Base-by-base conservation (phyloP, 2,113 vertebrate genomes). In the Geococcyx californianus region DNA sequence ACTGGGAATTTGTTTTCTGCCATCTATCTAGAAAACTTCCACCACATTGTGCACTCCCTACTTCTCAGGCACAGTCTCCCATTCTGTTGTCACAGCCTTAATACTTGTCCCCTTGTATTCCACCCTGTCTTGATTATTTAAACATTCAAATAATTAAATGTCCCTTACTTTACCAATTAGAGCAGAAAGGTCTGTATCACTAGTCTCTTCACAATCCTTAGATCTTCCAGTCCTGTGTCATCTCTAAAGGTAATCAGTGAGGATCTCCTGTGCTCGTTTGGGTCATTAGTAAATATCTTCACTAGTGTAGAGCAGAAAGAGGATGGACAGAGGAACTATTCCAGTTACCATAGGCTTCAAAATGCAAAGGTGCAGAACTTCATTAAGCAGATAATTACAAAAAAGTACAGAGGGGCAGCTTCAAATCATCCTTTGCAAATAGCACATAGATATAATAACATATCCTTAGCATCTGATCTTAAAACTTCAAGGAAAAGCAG, bases 21-120 rank as follows among this genome's bases (percentile, higher is more conserved):
- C 69, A 9, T 51, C 47, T 81, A 29, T 14, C 33, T 23, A 59
- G 51, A 59, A 82, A 38, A 24, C 26, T 90, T 63, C 13, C 34
- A 63, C 38, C 23, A 9, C 0, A 0, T 44, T 79, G 15, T 74
- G 31, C 62, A 70, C 25, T 90, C 20, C 10, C 29, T 11, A 10
- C 23, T 87, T 75, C 60, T 59, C 33, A 82, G 38, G 33, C 24
- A 74, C 29, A 55, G 38, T 16, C n/a, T 76, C 25, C 13, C 17
- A 47, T 51, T 72, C 66, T 82, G 33, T 36, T 33, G 26, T 34
- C 52, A 34, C 4, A 63, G 29, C 26, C 34, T 59, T 75, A 67
- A 45, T 21, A 51, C 55, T 79, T 63, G 12, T 52, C 31, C 19
- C 26, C 23, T 84, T 15, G 8, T 52, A 10, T 54, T 88, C 26